A percentile compares a stretch with the other conserved stretches of the same genome.
Evolutionary conservation across 2,113 vertebrate genomes (phyloP).

Genomic region (Mastomys natalensis): DNA sequence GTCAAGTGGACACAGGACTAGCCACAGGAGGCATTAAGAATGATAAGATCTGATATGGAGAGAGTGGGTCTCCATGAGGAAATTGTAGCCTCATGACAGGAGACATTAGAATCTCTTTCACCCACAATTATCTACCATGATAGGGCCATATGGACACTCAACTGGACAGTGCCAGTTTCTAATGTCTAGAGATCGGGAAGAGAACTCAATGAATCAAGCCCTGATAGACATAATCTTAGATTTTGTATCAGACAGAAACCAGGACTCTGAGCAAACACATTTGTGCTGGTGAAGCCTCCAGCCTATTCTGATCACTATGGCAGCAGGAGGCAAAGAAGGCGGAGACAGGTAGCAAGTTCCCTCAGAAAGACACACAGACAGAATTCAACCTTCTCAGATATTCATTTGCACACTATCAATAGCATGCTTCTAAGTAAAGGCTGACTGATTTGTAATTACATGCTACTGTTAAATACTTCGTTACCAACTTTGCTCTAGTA

Average conservation of each 20-base stretch:
- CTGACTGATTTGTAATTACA: background rate
- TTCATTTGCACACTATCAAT: background rate
- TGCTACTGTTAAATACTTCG: background rate
- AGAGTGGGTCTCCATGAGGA: background rate
- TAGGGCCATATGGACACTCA: background rate
- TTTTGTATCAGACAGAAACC: background rate
- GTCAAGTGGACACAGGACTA: too few species aligned
- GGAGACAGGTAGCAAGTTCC: background rate
- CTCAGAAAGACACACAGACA: background rate
- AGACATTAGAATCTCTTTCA: background rate
- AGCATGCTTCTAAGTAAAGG: background rate
- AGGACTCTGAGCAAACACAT: background rate
- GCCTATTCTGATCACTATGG: background rate
- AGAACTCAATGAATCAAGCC: background rate
- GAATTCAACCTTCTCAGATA: background rate
- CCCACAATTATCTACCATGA: background rate
- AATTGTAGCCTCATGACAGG: background rate
- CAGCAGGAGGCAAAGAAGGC: background rate
- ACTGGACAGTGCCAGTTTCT: background rate
- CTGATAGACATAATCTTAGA: background rate
- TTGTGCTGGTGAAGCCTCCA: background rate
- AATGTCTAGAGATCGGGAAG: background rate
- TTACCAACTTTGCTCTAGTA: background rate
- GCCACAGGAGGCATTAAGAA: background rate
- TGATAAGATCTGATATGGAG: background rate